Evolutionary conservation across 2,113 vertebrate genomes (phyloP).

Genomic region (Alligator sinensis): DNA sequence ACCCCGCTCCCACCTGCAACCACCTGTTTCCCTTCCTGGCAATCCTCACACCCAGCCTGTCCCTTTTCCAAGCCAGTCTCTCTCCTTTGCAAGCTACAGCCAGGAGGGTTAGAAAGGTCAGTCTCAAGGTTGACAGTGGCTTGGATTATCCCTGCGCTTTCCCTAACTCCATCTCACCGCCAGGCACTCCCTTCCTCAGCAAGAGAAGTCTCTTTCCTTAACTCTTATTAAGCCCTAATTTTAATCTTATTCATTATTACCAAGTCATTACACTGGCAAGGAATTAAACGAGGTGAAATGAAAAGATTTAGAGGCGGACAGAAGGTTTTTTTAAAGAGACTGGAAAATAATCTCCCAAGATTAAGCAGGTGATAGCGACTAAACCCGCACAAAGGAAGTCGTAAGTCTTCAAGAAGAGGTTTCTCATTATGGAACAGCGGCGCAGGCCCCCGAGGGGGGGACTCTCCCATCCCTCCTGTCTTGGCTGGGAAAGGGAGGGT

Average conservation of each 20-base stretch:
- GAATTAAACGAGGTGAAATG: constrained; percentile 53
- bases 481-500: not conserved
- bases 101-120: fast-evolving
- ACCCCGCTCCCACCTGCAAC: not conserved
- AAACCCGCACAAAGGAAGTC: not conserved
- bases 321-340: constrained; percentile 3
- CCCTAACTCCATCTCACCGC: not conserved
- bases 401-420: not conserved
- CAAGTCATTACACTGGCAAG: constrained; percentile 31
- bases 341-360: constrained; percentile 37
- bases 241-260: constrained; percentile 55
- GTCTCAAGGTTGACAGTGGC: not conserved
- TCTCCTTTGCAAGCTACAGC: not conserved
- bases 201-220: constrained; percentile 14
- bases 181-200: not conserved
- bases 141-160: not conserved
- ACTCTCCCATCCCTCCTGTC: not conserved
- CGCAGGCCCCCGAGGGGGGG: fast-evolving
- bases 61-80: not conserved
- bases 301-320: constrained; percentile 28
- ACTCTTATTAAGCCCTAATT: constrained; percentile 43
- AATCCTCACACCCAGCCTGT: not conserved
- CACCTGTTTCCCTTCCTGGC: not conserved
- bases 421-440: not conserved
- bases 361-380: constrained; percentile 25